phyloP scores from a whole-genome alignment of 2,888 invertebrate genomes.

The Unio pictorum region DNA sequence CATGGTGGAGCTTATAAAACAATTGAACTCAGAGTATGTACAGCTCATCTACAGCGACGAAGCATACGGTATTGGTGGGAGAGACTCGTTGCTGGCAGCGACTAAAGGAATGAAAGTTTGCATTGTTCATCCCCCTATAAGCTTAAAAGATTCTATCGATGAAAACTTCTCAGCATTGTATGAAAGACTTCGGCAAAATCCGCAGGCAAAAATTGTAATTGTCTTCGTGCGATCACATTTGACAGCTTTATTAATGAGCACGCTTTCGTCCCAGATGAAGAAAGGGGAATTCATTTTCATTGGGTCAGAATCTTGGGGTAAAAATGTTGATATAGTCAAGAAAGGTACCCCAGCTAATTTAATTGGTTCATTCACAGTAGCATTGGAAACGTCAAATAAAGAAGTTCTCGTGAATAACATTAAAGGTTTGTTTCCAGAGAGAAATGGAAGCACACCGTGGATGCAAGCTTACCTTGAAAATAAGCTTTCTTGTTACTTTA shows the following conservation, averaged over 20 bases:
- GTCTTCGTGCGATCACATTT: conserved; percentile 27
- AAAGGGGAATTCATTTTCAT: conserved; percentile 35
- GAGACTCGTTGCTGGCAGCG: background rate
- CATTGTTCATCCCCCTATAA: conserved; percentile 8
- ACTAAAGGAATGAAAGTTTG: conserved; percentile 4
- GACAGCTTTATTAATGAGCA: conserved; percentile 5
- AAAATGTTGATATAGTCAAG: conserved; percentile 8
- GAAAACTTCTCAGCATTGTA: conserved; percentile 10
- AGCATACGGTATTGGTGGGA: background rate
- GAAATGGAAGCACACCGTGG: conserved; percentile 10
- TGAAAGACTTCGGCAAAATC: conserved; percentile 12
- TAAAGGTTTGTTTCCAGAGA: background rate
- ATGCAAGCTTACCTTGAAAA: conserved; percentile 3
- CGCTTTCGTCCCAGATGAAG: conserved; percentile 7
- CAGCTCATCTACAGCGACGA: conserved; percentile 2
- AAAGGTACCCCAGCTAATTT: conserved; percentile 9
- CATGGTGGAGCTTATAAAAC: background rate
- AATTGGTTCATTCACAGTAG: conserved; percentile 22
- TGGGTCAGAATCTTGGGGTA: conserved; percentile 34
- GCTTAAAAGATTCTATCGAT: conserved; percentile 10
- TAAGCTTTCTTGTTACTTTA: conserved; percentile 10
- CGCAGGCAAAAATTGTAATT: conserved; percentile 31
- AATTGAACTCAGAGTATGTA: background rate
- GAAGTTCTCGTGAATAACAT: conserved; percentile 7
- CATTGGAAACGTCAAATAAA: conserved; percentile 8